These are phyloP conservation scores for Hydractinia echinata DNA, from an alignment of 30 jellyfish, hydroid and myxozoan species.

Conservation along the genomic window DNA sequence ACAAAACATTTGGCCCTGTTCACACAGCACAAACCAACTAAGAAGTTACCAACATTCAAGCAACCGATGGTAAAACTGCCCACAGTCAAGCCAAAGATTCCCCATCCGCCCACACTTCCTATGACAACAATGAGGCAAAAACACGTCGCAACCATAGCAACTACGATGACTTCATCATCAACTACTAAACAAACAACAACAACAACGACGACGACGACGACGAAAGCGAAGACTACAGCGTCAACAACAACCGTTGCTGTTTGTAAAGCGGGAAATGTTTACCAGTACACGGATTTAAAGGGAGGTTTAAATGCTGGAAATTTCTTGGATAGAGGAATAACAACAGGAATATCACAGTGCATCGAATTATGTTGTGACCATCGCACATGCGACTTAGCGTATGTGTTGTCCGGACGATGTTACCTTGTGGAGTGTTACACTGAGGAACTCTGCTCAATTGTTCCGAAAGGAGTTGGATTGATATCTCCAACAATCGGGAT, in stretches of 20 bases:
- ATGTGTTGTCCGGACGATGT: conserved; percentile 81
- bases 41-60: background rate
- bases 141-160: conserved; percentile 62
- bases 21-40: conserved; percentile 6
- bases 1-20: background rate
- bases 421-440: conserved; percentile 85
- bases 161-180: background rate
- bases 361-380: conserved; percentile 88
- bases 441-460: conserved; percentile 63
- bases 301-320: conserved; percentile 91
- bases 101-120: conserved; percentile 40
- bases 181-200: conserved; percentile 15
- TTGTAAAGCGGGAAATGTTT: conserved; percentile 66
- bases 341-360: conserved; percentile 50
- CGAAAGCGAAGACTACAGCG: conserved; percentile 36
- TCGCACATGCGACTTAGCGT: conserved; percentile 88
- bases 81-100: background rate
- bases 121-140: conserved; percentile 46
- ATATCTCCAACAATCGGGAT: conserved; percentile 82
- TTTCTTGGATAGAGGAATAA: conserved; percentile 82
- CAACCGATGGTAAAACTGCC: background rate
- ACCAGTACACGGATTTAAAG: conserved; percentile 70
- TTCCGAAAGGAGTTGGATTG: conserved; percentile 73
- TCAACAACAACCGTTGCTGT: conserved; percentile 38
- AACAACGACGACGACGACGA: conserved; percentile 28